Evolutionary conservation across 2,797 vertebrate genomes (phyloP).

Genomic region (Euphonia xanthogaster): DNA sequence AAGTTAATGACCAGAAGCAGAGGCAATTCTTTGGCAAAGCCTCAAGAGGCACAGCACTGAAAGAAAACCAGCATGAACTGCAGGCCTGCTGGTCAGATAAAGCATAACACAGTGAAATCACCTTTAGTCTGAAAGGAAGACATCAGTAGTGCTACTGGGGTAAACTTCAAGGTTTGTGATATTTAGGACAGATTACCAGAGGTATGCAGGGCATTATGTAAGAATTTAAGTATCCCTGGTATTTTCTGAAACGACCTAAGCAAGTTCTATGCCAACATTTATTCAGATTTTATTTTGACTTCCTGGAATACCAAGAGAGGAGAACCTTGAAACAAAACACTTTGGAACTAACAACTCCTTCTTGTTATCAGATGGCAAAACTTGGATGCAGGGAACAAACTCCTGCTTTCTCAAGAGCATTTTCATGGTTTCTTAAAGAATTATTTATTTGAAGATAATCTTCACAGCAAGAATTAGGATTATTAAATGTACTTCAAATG

Average conservation of each 20-base stretch:
- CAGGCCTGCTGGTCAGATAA: background rate
- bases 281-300: background rate
- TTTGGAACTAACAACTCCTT: background rate
- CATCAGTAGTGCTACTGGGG: background rate
- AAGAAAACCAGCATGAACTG: background rate
- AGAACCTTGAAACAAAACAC: background rate
- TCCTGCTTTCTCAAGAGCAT: background rate
- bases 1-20: background rate
- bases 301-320: background rate
- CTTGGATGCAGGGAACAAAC: background rate
- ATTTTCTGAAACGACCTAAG: background rate
- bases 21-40: background rate
- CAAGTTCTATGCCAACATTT: background rate
- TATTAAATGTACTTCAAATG: background rate
- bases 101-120: background rate
- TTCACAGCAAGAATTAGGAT: background rate
- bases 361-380: background rate
- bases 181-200: background rate
- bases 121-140: background rate
- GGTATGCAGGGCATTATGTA: background rate
- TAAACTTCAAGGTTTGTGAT: background rate
- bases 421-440: background rate
- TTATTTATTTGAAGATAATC: background rate
- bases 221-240: background rate
- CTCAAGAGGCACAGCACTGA: background rate